A percentile compares a stretch with the other conserved stretches of the same genome.
phyloP scores from a whole-genome alignment of 2,797 vertebrate species.

The Knipowitschia caucasica region DNA sequence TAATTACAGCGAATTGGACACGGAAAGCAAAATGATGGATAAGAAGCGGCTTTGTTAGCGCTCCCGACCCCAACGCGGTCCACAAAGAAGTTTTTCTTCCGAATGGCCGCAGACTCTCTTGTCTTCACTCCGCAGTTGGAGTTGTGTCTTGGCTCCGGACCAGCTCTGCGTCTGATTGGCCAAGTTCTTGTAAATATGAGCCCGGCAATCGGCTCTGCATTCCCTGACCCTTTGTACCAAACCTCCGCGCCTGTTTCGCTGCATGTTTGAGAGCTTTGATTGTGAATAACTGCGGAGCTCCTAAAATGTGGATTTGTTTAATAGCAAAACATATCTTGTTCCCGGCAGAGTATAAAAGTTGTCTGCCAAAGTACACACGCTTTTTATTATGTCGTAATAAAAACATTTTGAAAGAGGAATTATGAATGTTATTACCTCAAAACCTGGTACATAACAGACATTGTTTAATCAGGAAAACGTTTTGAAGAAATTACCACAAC shows the following conservation, averaged over 20 bases:
- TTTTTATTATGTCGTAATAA: not conserved
- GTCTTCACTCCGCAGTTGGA: conserved; percentile 28
- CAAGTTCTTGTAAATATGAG: conserved; percentile 71
- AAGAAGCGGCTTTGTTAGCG: conserved; percentile 55
- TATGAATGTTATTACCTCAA: no score
- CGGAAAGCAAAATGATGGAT: conserved; percentile 42
- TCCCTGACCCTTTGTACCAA: conserved; percentile 82
- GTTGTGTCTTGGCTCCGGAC: conserved; percentile 42
- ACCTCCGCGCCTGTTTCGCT: conserved; percentile 73
- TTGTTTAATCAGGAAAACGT: no score
- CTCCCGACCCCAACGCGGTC: not conserved
- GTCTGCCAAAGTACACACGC: not conserved
- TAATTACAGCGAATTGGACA: conserved; percentile 65
- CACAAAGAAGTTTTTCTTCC: conserved; percentile 8
- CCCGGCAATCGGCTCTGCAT: conserved; percentile 55
- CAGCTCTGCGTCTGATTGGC: conserved; percentile 63
- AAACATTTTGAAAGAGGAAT: no score
- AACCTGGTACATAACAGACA: no score
- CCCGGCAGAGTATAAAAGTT: not conserved
- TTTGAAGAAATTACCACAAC: no score
- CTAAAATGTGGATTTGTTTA: not conserved
- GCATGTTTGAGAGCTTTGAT: conserved; percentile 11
- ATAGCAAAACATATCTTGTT: not conserved
- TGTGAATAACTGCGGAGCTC: not conserved
- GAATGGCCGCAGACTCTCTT: not conserved